Evolutionary conservation across 2,888 invertebrate genomes (phyloP).

Genomic region (Spodoptera exigua): DNA sequence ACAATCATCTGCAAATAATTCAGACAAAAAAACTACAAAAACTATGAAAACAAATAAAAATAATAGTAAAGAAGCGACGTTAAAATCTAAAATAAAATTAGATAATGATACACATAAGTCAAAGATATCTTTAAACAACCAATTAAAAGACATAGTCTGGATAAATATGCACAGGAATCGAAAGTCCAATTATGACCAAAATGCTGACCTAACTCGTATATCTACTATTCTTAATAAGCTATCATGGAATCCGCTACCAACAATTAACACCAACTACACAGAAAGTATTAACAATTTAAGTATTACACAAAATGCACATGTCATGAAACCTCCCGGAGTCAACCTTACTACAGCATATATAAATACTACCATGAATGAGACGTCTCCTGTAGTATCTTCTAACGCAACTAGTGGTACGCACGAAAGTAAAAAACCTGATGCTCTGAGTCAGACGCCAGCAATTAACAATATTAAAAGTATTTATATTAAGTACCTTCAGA

Average conservation of each 20-base stretch:
- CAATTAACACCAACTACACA: neutral
- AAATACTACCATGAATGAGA: constrained; percentile 2
- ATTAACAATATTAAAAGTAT: constrained; percentile 15
- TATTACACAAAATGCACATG: neutral
- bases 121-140: neutral
- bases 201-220: constrained; percentile 1
- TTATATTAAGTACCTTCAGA: constrained; percentile 16
- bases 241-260: neutral
- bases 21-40: neutral
- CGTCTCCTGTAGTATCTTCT: neutral
- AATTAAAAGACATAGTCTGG: neutral
- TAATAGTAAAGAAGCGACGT: neutral
- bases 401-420: constrained; percentile 23
- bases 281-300: neutral
- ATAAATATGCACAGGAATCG: constrained; percentile 11
- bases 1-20: neutral
- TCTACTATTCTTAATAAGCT: constrained; percentile 2
- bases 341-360: neutral
- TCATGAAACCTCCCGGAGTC: too few species aligned
- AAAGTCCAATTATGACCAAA: constrained; percentile 12
- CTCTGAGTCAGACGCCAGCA: constrained; percentile 11
- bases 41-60: neutral
- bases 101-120: neutral
- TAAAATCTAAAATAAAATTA: neutral
- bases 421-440: constrained; percentile 23